Evolutionary conservation across 1,140 invertebrate species (phyloP).

Genomic region (Drosophila pallidifrons): DNA sequence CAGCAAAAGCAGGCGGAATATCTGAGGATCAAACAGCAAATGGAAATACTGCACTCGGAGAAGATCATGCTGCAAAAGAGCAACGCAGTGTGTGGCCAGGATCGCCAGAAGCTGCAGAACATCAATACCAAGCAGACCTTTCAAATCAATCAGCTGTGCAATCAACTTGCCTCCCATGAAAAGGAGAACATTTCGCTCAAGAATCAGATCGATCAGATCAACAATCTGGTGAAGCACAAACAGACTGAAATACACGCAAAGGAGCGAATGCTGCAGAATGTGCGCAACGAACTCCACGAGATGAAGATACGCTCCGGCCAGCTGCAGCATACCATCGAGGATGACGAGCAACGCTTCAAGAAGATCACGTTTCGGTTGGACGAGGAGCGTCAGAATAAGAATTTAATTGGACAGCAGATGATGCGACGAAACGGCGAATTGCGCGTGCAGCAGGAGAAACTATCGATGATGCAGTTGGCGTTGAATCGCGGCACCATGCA

Average conservation of each 20-base stretch:
- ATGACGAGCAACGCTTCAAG: slow-evolving; percentile 86
- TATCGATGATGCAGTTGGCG: slow-evolving; percentile 89
- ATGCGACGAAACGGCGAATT: slow-evolving; percentile 91
- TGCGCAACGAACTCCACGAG: slow-evolving; percentile 86
- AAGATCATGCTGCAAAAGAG: slow-evolving; percentile 87
- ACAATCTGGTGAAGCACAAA: slow-evolving; percentile 89
- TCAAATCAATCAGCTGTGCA: slow-evolving; percentile 61
- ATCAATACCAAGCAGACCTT: slow-evolving; percentile 85
- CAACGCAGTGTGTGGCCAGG: slow-evolving; percentile 87
- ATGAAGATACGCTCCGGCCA: slow-evolving; percentile 86
- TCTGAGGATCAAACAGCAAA: slow-evolving; percentile 87
- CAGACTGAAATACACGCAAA: slow-evolving; percentile 85
- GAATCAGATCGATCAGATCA: slow-evolving; percentile 86
- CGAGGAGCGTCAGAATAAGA: slow-evolving; percentile 88
- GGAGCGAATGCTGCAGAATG: slow-evolving; percentile 79
- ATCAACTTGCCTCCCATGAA: slow-evolving; percentile 40
- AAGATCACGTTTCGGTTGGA: slow-evolving; percentile 88
- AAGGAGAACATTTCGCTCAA: slow-evolving; percentile 39
- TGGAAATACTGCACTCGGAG: slow-evolving; percentile 87
- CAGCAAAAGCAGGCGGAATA: slow-evolving; percentile 87
- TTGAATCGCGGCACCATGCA: slow-evolving; percentile 88
- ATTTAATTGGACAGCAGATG: slow-evolving; percentile 90
- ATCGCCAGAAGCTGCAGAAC: slow-evolving; percentile 87
- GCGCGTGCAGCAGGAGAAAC: slow-evolving; percentile 89
- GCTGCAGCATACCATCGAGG: slow-evolving; percentile 74